These are phyloP conservation scores for Forficula auricularia DNA, from an alignment of 1,140 invertebrate genomes.

Conservation along the genomic window DNA sequence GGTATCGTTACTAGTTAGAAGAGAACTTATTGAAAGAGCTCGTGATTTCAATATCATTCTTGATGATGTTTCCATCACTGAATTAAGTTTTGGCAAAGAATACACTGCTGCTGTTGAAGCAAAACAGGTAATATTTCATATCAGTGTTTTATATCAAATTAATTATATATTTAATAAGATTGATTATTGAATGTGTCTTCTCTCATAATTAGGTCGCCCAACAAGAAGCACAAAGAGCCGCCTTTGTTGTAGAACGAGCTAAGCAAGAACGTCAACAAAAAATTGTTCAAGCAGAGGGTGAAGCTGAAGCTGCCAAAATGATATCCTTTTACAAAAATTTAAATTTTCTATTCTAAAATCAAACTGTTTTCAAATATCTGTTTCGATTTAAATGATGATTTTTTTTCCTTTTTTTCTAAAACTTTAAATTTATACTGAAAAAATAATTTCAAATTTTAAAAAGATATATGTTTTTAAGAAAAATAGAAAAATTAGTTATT, in stretches of 20 bases:
- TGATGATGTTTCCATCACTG: conserved; percentile 99
- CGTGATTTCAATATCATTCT: conserved; percentile 96
- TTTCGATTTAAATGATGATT: neutral
- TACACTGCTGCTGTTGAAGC: conserved; percentile 99
- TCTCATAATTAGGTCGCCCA: conserved; percentile 57
- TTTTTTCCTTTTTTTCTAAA: no score
- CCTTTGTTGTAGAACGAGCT: conserved; percentile 93
- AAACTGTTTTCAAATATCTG: neutral
- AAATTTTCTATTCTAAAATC: conserved; percentile 6
- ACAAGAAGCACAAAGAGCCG: conserved; percentile 96
- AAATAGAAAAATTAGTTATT: neutral
- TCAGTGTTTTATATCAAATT: neutral
- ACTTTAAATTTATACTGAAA: no score
- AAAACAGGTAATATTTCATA: conserved; percentile 79
- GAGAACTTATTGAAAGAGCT: conserved; percentile 89
- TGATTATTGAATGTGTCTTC: neutral
- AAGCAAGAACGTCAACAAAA: conserved; percentile 98
- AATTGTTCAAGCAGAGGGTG: conserved; percentile 98
- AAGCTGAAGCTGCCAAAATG: conserved; percentile 96
- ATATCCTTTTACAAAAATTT: conserved; percentile 48
- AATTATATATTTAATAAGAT: neutral
- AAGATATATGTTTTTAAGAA: neutral
- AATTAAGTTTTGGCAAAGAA: conserved; percentile 95
- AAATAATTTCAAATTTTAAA: no score
- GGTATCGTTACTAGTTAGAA: conserved; percentile 79